Evolutionary conservation across 2,797 vertebrate species (phyloP).

Genomic region (Anomalospiza imberbis): DNA sequence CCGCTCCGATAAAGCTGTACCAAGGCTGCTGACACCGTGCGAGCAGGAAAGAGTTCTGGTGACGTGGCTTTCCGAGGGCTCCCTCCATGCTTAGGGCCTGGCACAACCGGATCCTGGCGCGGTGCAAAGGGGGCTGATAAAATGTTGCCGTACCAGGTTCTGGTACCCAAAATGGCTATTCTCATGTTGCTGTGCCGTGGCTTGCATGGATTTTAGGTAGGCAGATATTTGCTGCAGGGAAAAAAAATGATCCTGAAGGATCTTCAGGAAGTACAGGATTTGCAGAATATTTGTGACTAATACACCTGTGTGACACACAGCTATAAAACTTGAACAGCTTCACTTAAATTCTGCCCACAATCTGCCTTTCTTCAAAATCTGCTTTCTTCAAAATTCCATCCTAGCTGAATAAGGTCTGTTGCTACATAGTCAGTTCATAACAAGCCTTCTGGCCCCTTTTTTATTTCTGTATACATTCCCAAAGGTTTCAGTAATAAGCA

Average conservation of each 20-base stretch:
- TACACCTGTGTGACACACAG: background rate
- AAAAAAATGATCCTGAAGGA: background rate
- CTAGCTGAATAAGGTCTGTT: background rate
- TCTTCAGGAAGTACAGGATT: background rate
- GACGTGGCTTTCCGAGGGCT: slow-evolving; percentile 23
- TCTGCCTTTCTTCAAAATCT: background rate
- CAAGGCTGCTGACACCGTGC: background rate
- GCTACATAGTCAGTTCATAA: rapidly evolving
- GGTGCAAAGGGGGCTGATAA: background rate
- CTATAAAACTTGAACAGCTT: background rate
- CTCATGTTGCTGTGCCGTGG: rapidly evolving
- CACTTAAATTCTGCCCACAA: background rate
- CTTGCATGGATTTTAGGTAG: background rate
- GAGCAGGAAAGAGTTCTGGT: background rate
- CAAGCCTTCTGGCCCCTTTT: background rate
- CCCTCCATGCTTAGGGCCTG: background rate
- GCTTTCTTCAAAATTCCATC: background rate
- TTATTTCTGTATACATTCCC: background rate
- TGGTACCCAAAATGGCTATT: rapidly evolving
- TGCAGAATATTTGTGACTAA: background rate
- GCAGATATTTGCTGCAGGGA: background rate
- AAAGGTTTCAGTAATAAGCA: background rate
- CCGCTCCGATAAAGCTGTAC: background rate
- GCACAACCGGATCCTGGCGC: background rate
- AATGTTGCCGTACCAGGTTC: background rate